Percentiles rank a stretch among this genome's conserved stretches.
Conservation (phyloP, 2,888 invertebrate genomes). For the Portevinia maculata region DNA sequence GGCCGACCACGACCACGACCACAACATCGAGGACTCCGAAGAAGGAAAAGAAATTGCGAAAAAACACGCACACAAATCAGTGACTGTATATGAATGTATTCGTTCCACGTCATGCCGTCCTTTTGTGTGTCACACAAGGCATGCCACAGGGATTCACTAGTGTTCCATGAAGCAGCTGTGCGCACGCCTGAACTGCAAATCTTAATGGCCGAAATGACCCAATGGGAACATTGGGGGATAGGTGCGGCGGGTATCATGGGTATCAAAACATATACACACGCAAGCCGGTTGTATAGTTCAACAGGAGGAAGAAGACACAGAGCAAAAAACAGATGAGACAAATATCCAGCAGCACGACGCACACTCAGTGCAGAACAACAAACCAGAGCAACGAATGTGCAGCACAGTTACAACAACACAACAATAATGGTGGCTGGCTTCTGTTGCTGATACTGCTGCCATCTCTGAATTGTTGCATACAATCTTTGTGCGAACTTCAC, state of each 20-base stretch:
- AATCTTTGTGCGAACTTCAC: constrained; percentile 63
- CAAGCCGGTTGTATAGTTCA: constrained; percentile 11
- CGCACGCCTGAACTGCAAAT: constrained; percentile 73
- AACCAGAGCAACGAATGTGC: constrained; percentile 1
- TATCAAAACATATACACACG: constrained; percentile 6
- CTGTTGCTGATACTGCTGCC: constrained; percentile 59
- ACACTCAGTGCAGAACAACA: constrained; percentile 45
- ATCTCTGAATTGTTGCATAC: constrained; percentile 72
- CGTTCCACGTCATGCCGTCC: constrained; percentile 31
- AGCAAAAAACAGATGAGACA: constrained; percentile 34
- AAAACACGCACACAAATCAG: constrained; percentile 7
- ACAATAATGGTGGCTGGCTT: constrained; percentile 35
- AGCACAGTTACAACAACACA: constrained; percentile 24
- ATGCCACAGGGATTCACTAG: constrained; percentile 57
- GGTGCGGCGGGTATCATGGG: background rate
- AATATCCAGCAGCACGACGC: constrained; percentile 50
- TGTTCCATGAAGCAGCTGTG: constrained; percentile 57
- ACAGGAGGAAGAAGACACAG: constrained; percentile 41
- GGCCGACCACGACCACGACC: constrained; percentile 28
- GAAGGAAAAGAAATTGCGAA: constrained; percentile 16
- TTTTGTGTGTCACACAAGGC: constrained; percentile 60
- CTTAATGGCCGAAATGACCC: constrained; percentile 74
- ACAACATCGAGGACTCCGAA: constrained; percentile 29
- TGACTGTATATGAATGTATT: constrained; percentile 20
- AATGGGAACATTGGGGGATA: constrained; percentile 57